Base-by-base conservation (phyloP, 2,113 vertebrate genomes). In the Phainopepla nitens region DNA sequence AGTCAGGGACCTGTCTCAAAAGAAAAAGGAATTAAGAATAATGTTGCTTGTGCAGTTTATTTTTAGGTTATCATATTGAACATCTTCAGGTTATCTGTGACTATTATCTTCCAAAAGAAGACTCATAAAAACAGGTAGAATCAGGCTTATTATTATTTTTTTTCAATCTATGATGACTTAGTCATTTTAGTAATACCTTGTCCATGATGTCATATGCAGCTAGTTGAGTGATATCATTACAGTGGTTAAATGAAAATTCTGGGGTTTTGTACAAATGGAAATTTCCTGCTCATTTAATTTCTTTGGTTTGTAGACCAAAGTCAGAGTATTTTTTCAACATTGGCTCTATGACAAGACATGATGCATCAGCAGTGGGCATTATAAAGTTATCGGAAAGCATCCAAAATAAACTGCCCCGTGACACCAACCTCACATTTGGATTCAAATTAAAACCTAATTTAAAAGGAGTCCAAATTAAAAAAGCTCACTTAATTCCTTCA, bases 371-470 rank as follows among this genome's bases (percentile, higher is more conserved):
- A 88, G 73, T 80, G 58, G 22, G 27, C 29, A 86, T 76, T 73
- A 81, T 44, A 91, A 94, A 97, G 39, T 82, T 93, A 68, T 41
- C 97, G 97, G 91, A 98, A 92, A 86, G 35, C 24, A 95, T 94
- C 96, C 97, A 97, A 78, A 92, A 68, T 94, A 96, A 96, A 96
- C 89, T 95, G 57, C 44, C 81, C 95, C 95, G 92, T 95, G 94
- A 81, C 90, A 98, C 96, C 97, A 97, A 76, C 89, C 70, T 96
- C 94, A 97, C 94, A 88, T 96, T 42, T 97, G 76, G 97, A 97
- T 98, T 95, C 96, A 98, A 98, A 99, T 98, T 98, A 98, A 98
- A 98, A 98, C 97, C 97, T 97, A 98, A 98, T 99, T 98, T 98
- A 96, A 95, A 97, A 91, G 78, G 70, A 96, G 72, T 29, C 61